These are phyloP conservation scores for Drosophila yooni DNA, from an alignment of 2,888 invertebrate genomes.

Conservation along the genomic window DNA sequence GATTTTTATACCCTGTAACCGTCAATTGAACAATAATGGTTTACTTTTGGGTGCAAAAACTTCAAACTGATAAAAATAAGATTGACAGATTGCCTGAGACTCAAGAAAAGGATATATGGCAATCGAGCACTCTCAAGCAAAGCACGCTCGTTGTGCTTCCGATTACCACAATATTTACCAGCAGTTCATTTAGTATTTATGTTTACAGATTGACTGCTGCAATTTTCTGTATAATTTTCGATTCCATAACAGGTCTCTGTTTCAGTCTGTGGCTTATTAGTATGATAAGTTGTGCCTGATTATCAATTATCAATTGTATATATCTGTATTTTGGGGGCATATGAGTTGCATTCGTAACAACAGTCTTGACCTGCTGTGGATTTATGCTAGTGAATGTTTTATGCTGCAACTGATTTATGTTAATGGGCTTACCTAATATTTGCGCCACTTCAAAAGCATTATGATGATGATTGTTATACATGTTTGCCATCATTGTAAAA, in stretches of 20 bases:
- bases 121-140: background rate
- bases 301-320: conserved; percentile 48
- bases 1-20: conserved; percentile 7
- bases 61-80: background rate
- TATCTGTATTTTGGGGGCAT: conserved; percentile 3
- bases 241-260: conserved; percentile 13
- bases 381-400: conserved; percentile 41
- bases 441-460: conserved; percentile 64
- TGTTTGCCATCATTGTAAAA: conserved; percentile 74
- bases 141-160: conserved; percentile 19
- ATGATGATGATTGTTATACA: conserved; percentile 70
- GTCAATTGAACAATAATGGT: background rate
- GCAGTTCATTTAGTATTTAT: conserved; percentile 40
- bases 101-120: background rate
- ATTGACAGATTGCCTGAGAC: background rate
- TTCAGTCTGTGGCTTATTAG: conserved; percentile 48
- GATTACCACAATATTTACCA: conserved; percentile 18
- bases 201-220: conserved; percentile 10
- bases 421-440: conserved; percentile 70
- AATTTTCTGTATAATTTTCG: conserved; percentile 1
- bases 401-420: conserved; percentile 67
- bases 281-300: conserved; percentile 58
- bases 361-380: conserved; percentile 35
- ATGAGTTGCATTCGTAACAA: conserved; percentile 36
- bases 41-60: background rate